Base-by-base conservation (phyloP, 2,797 vertebrate genomes). In the Myotis planiceps region DNA sequence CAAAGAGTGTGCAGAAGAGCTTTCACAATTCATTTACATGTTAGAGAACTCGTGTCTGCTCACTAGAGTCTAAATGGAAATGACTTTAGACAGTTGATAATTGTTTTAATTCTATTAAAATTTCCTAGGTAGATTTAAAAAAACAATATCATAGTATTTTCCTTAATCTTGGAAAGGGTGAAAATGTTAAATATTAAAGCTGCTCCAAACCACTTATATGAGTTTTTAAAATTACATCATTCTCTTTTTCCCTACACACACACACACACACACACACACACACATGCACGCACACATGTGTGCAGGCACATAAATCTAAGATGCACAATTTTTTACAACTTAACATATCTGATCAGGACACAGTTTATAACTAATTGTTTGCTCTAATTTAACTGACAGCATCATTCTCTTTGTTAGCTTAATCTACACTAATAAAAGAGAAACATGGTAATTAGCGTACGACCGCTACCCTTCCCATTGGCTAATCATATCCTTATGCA, bases 141-240 rank as follows among this genome's bases (percentile, higher is more conserved):
- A 91, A 94, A 55, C 9, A 69, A 45, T 58, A 15, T 71, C 55
- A 68, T 32, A 42, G 21, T 85, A 88, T 92, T 91, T 94, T 91
- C 49, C 37, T 92, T 66, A 53, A 49, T 75, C 18, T 85, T 71
- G 66, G 87, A 86, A 88, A 71, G 47, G 16, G 34, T 78, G 10
- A 85, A 85, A 90, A 76, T 78, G 94, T 91, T 83, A 95, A 96
- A 92, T 82, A 83, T 78, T 90, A 92, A 94, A 90, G 76, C 42
- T 39, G 5, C 21, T 53, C 68, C 34, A 88, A 92, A 85, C 23
- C 27, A 92, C 9, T 32, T 75, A 27, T 13, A 51, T 49, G 47
- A 39, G 15, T 51, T 49, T 25, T 37, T 63, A n/a, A 55, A 66
- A 68, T 55, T 71, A 32, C 13, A 47, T 25, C 34, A 42, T 83